These are phyloP conservation scores for Ophioninae sp. DNA, from an alignment of 2,888 invertebrate genomes.

Conservation along the genomic window DNA sequence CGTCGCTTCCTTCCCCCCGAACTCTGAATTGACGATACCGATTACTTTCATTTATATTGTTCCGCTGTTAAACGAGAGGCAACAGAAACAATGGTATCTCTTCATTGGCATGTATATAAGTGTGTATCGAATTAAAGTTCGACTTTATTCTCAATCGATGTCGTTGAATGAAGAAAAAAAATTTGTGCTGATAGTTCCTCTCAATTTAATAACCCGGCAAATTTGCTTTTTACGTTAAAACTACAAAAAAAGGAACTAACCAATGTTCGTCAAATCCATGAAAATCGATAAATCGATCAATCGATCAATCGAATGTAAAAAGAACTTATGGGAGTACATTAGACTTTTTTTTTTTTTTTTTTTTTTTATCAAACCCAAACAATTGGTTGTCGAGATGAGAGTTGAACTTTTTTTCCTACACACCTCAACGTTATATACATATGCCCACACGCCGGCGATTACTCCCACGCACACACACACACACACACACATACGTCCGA, in stretches of 20 bases:
- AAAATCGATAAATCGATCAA: not conserved
- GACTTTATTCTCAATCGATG: not conserved
- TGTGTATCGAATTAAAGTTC: not conserved
- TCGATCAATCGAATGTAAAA: not conserved
- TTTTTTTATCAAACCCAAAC: not conserved
- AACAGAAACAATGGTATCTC: constrained; percentile 17
- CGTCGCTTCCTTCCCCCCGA: not conserved
- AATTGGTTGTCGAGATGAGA: not conserved
- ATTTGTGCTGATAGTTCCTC: not conserved
- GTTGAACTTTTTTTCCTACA: not conserved
- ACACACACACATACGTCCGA: constrained; percentile 7
- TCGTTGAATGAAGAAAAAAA: not conserved
- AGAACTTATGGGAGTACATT: not conserved
- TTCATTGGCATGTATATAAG: not conserved
- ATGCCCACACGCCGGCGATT: not conserved
- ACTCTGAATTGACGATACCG: constrained; percentile 5
- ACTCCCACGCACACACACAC: no score
- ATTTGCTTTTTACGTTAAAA: not conserved
- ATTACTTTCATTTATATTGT: constrained; percentile 60
- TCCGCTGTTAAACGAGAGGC: constrained; percentile 36
- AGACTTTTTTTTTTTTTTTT: not conserved
- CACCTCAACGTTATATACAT: not conserved
- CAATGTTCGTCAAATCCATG: not conserved
- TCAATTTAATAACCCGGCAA: not conserved
- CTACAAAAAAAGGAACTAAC: not conserved